Percentiles rank a stretch among this genome's conserved stretches.
Conservation (phyloP, 2,797 vertebrate genomes). For the Alfaro cultratus region DNA sequence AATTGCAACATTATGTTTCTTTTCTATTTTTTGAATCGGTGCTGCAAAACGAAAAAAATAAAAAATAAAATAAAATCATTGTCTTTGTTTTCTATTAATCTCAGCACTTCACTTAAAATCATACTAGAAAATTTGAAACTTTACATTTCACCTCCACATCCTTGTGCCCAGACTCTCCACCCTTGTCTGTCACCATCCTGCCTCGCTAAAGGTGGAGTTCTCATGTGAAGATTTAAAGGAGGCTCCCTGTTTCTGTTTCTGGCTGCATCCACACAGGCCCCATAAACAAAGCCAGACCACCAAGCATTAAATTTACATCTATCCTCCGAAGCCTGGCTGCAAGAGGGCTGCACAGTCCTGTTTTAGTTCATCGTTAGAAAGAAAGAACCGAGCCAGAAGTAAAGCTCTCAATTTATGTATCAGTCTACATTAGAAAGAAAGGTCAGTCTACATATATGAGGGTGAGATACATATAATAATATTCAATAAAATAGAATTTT, state of each 20-base stretch:
- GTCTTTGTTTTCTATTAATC: neutral
- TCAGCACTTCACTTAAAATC: neutral
- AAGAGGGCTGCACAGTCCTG: neutral
- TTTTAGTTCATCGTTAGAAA: neutral
- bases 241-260: neutral
- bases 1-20: neutral
- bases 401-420: neutral
- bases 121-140: neutral
- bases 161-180: neutral
- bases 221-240: neutral
- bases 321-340: neutral
- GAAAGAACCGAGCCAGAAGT: neutral
- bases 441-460: neutral
- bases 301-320: neutral
- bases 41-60: neutral
- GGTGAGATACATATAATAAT: neutral
- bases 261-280: neutral
- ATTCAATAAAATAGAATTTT: too few species aligned
- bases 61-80: too few species aligned
- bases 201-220: neutral
- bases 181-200: neutral
- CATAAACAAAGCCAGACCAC: neutral
- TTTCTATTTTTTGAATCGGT: too few species aligned
- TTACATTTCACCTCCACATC: neutral
- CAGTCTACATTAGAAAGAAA: neutral